Percentiles rank a stretch among this genome's conserved stretches.
Evolutionary conservation across 2,113 vertebrate genomes (phyloP).

Genomic region (Ophthalmolycus amberensis): DNA sequence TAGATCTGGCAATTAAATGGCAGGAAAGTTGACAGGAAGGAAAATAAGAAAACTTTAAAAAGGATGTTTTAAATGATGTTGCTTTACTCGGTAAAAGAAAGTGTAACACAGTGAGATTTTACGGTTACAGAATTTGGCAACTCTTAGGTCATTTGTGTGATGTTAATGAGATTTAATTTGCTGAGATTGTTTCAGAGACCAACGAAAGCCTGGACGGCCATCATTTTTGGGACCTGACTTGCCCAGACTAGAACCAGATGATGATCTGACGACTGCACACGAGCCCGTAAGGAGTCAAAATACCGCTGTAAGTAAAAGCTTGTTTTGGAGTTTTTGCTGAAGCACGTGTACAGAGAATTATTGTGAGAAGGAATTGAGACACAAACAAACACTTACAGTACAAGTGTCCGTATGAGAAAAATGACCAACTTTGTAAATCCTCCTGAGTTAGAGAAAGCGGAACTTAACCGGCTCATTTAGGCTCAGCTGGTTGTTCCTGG

Average conservation of each 20-base stretch:
- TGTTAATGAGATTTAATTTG: background rate
- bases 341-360: conserved; percentile 12
- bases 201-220: background rate
- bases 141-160: background rate
- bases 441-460: background rate
- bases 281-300: background rate
- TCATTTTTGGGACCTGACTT: background rate
- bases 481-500: background rate
- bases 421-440: background rate
- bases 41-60: conserved; percentile 2
- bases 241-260: background rate
- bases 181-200: background rate
- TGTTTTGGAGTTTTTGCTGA: conserved; percentile 29
- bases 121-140: background rate
- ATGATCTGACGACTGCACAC: background rate
- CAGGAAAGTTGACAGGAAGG: background rate
- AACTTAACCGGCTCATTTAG: background rate
- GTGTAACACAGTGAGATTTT: background rate
- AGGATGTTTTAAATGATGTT: background rate
- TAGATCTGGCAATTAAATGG: background rate
- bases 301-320: background rate
- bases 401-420: background rate
- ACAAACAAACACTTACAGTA: conserved; percentile 1
- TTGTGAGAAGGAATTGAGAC: background rate
- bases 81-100: background rate